Base-by-base conservation (phyloP, 2,113 vertebrate species). In the Neofelis nebulosa region DNA sequence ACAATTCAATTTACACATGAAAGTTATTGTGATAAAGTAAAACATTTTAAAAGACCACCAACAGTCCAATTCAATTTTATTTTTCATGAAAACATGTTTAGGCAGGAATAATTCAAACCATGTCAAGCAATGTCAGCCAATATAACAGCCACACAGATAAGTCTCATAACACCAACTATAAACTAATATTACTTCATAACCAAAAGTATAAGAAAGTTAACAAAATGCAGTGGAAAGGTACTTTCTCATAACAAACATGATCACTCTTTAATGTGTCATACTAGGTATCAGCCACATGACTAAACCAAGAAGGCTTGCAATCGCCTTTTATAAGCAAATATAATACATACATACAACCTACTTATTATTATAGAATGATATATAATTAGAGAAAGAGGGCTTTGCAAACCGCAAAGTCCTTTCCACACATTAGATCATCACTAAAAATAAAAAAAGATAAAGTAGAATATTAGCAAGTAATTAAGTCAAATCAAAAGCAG, bases 1-100 rank as follows among this genome's bases (percentile, higher is more conserved):
- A 93, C 48, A 97, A 94, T 95, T 95, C 73, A 81, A 93, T 94
- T 95, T 97, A 94, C 36, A 96, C 48, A 73, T 89, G 21, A 89
- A 97, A 50, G 23, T 86, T 79, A 91, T 12, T 87, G 19, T 82
- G 36, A 76, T 89, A 96, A 79, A 25, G 65, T 63, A 94, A 95
- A 96, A 74, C 27, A 86, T 89, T 91, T 73, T 79, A 80, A 95
- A 97, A 73, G 31, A 68, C 55, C 27, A 91, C 45, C 57, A 95
- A 96, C 7, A 68, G 10, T 97, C 48, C 33, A 93, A 91, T 65
- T 86, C 88, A 93, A 93, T 82, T 96, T 92, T 89, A 90, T 76
- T 93, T 95, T 96, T 61, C 55, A 95, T 21, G 9, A 97, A 90
- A 96, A 97, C 31, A 93, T 89, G 71, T 15, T 89, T 14, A 96